phyloP scores from a whole-genome alignment of 1,140 invertebrate genomes.

The Drosophila setifemur region DNA sequence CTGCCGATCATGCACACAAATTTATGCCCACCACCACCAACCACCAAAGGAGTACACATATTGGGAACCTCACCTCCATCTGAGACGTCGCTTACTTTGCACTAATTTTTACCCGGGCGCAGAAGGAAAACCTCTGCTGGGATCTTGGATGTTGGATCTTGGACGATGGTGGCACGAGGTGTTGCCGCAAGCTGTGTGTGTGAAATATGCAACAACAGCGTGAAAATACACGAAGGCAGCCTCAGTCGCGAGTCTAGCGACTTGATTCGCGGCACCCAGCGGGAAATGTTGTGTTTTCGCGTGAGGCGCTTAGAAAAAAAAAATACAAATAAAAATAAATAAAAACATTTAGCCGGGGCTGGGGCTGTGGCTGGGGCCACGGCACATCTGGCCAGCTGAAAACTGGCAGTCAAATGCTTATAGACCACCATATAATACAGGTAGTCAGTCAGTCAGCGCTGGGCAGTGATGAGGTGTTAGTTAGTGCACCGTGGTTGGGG shows the following conservation, averaged over 20 bases:
- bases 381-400: conserved; percentile 30
- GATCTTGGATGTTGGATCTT: neutral
- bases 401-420: conserved; percentile 37
- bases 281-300: conserved; percentile 75
- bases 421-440: conserved; percentile 62
- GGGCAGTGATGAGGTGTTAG: conserved; percentile 36
- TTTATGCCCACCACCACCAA: conserved; percentile 64
- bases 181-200: conserved; percentile 78
- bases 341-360: conserved; percentile 32
- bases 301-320: conserved; percentile 37
- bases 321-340: neutral
- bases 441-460: conserved; percentile 59
- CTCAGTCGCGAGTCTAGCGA: conserved; percentile 1
- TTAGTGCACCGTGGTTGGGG: conserved; percentile 32
- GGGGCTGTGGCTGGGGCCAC: too few species aligned
- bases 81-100: conserved; percentile 54
- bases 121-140: conserved; percentile 19
- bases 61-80: conserved; percentile 17
- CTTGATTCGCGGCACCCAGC: conserved; percentile 47
- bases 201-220: conserved; percentile 79
- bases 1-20: conserved; percentile 80
- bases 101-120: conserved; percentile 68
- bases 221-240: conserved; percentile 76
- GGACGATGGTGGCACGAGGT: conserved; percentile 48
- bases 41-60: neutral